phyloP scores from a whole-genome alignment of 1,140 invertebrate genomes.

The Eumaeus atala region DNA sequence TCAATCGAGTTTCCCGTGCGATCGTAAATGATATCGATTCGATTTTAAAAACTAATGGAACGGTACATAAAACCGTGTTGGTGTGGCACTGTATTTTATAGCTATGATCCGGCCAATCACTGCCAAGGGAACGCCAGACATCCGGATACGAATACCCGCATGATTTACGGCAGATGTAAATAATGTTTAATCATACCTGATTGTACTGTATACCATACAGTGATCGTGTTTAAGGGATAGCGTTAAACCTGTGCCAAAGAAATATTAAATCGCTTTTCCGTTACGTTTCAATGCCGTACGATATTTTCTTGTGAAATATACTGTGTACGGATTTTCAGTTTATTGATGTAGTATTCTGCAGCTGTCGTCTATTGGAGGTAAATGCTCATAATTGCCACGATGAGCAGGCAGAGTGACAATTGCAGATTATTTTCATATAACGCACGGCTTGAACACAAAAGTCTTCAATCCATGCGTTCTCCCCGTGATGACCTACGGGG shows the following conservation, averaged over 20 bases:
- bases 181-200: conserved; percentile 1
- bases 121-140: neutral
- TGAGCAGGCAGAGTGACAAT: too few species aligned
- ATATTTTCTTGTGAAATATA: too few species aligned
- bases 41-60: neutral
- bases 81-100: neutral
- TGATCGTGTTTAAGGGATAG: neutral
- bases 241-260: neutral
- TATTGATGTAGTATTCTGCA: too few species aligned
- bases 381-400: too few species aligned
- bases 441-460: too few species aligned
- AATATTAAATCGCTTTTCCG: neutral
- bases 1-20: neutral
- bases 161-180: conserved; percentile 3
- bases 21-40: conserved; percentile 6
- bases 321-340: too few species aligned
- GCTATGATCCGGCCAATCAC: neutral
- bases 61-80: neutral
- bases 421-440: too few species aligned
- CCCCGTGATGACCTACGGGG: too few species aligned
- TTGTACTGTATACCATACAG: too few species aligned
- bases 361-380: too few species aligned
- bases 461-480: too few species aligned
- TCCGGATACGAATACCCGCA: conserved; percentile 1
- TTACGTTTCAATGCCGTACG: neutral